A percentile compares a stretch with the other conserved stretches of the same genome.
phyloP scores from a whole-genome alignment of 2,113 vertebrate genomes.

The Poeciliopsis occidentalis region DNA sequence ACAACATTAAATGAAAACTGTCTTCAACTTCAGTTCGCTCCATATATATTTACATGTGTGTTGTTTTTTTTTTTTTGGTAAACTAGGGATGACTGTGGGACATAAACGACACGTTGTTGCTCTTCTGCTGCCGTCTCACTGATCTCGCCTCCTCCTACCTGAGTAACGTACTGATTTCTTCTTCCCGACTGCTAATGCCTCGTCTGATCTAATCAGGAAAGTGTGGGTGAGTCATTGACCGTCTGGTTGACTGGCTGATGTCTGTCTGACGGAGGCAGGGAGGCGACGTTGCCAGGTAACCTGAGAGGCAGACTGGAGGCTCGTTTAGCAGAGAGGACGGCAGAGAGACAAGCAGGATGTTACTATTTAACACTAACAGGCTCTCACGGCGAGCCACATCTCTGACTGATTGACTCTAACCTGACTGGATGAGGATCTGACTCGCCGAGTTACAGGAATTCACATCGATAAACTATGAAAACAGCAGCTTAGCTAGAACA shows the following conservation, averaged over 20 bases:
- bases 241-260: constrained; percentile 36
- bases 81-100: background rate
- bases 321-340: constrained; percentile 70
- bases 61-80: background rate
- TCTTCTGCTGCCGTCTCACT: background rate
- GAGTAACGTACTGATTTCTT: constrained; percentile 1
- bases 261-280: constrained; percentile 25
- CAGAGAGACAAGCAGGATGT: constrained; percentile 39
- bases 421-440: constrained; percentile 40
- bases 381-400: constrained; percentile 30
- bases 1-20: background rate
- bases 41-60: background rate
- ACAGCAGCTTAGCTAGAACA: background rate
- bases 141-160: constrained; percentile 1
- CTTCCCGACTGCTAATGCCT: constrained; percentile 19
- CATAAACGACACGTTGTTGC: background rate
- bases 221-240: constrained; percentile 38
- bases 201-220: constrained; percentile 43
- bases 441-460: constrained; percentile 7
- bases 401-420: constrained; percentile 29
- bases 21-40: background rate
- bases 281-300: constrained; percentile 58
- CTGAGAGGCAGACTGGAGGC: constrained; percentile 48
- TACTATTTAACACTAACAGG: constrained; percentile 52
- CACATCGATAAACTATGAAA: background rate